A percentile compares a stretch with the other conserved stretches of the same genome.
Evolutionary conservation across 2,888 invertebrate genomes (phyloP).

Genomic region (Taphrorychus bicolor): DNA sequence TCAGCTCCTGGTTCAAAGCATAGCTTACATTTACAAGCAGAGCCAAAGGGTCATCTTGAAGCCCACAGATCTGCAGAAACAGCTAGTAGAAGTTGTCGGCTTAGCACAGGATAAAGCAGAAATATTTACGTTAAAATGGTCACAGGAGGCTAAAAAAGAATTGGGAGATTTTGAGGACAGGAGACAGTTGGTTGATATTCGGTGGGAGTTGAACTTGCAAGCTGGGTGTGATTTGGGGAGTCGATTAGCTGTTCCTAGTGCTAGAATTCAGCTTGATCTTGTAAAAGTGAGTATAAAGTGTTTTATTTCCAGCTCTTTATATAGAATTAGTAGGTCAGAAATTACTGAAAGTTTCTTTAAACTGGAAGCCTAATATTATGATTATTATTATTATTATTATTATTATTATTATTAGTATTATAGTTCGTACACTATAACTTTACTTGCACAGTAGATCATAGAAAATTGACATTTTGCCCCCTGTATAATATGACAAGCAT

Average conservation of each 20-base stretch:
- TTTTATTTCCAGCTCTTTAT: no score
- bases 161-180: conserved; percentile 60
- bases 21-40: conserved; percentile 60
- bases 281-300: conserved; percentile 16
- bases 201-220: conserved; percentile 66
- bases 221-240: conserved; percentile 61
- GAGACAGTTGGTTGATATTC: conserved; percentile 62
- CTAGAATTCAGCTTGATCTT: conserved; percentile 61
- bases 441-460: no score
- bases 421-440: no score
- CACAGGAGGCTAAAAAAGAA: conserved; percentile 62
- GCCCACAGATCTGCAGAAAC: conserved; percentile 63
- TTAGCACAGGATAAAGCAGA: conserved; percentile 64
- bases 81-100: conserved; percentile 61
- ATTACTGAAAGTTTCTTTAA: no score
- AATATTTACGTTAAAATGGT: conserved; percentile 64
- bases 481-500: no score
- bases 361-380: no score
- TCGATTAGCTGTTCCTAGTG: conserved; percentile 60
- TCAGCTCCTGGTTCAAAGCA: conserved; percentile 50
- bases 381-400: no score
- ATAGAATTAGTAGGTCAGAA: no score
- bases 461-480: no score
- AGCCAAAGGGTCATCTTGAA: conserved; percentile 64
- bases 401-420: no score